These are phyloP conservation scores for Melanotus villosus DNA, from an alignment of 2,888 invertebrate genomes.

Conservation along the genomic window DNA sequence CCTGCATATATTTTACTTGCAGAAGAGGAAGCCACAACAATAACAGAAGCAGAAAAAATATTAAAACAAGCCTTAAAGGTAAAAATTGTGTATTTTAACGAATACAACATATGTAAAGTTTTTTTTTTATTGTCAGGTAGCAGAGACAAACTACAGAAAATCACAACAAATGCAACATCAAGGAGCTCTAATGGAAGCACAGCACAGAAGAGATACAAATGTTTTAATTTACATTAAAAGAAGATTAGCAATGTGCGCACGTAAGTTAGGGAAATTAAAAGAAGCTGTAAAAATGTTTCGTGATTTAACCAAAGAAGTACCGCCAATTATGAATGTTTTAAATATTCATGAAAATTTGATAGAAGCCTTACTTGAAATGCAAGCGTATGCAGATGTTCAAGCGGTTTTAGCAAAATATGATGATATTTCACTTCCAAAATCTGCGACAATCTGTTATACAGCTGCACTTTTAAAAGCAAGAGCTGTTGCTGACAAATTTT, in stretches of 20 bases:
- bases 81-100: background rate
- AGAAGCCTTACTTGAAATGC: conserved; percentile 95
- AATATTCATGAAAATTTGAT: conserved; percentile 97
- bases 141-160: conserved; percentile 72
- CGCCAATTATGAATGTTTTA: conserved; percentile 93
- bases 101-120: too few relatives aligned
- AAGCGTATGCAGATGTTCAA: conserved; percentile 97
- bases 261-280: conserved; percentile 93
- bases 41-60: conserved; percentile 88
- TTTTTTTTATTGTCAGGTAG: too few relatives aligned
- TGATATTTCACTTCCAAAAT: conserved; percentile 94
- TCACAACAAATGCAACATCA: conserved; percentile 88
- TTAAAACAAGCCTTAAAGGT: conserved; percentile 84
- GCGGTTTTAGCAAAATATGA: conserved; percentile 93
- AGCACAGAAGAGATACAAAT: conserved; percentile 91
- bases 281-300: conserved; percentile 98
- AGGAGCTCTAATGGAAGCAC: conserved; percentile 79
- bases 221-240: conserved; percentile 95
- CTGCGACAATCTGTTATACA: conserved; percentile 95
- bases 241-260: conserved; percentile 96
- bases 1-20: conserved; percentile 95
- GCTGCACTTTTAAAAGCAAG: conserved; percentile 94
- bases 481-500: conserved; percentile 91
- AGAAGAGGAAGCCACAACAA: conserved; percentile 96
- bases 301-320: conserved; percentile 96